Evolutionary conservation across 2,888 invertebrate species (phyloP).

Genomic region (Tetheella fluctuosa): DNA sequence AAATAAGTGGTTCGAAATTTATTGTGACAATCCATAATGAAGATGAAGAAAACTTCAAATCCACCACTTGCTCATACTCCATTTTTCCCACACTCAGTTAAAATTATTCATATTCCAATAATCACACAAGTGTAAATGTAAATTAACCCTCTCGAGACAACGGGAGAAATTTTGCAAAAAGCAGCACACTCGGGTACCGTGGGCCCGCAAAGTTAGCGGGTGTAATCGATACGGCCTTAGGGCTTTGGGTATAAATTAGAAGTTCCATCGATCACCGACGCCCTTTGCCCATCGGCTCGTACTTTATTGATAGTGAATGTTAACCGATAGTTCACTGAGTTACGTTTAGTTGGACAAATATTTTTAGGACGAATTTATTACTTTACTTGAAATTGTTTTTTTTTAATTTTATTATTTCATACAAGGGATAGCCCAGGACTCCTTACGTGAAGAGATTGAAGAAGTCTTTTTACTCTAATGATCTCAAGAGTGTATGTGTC

Average conservation of each 20-base stretch:
- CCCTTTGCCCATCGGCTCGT: slow-evolving; percentile 81
- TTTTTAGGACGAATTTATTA: slow-evolving; percentile 35
- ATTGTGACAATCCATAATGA: neutral
- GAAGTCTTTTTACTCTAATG: too few species aligned
- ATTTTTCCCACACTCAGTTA: slow-evolving; percentile 13
- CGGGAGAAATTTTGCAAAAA: slow-evolving; percentile 71
- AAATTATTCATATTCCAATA: slow-evolving; percentile 23
- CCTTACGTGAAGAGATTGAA: neutral
- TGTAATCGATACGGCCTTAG: slow-evolving; percentile 83
- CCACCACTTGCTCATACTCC: neutral
- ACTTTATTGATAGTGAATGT: slow-evolving; percentile 80
- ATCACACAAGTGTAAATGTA: slow-evolving; percentile 21
- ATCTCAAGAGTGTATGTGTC: too few species aligned
- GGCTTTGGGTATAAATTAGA: slow-evolving; percentile 82
- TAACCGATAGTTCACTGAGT: slow-evolving; percentile 71
- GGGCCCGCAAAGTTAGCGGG: slow-evolving; percentile 64
- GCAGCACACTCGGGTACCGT: slow-evolving; percentile 52
- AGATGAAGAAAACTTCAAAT: neutral
- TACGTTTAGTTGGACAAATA: slow-evolving; percentile 47
- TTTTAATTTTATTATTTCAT: slow-evolving; percentile 32
- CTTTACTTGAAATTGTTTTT: slow-evolving; percentile 23
- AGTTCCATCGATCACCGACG: slow-evolving; percentile 81
- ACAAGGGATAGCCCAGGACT: too few species aligned
- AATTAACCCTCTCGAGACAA: slow-evolving; percentile 61
- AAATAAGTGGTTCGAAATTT: neutral